A percentile compares a stretch with the other conserved stretches of the same genome.
Conservation (phyloP, 2,888 invertebrate genomes). For the Mesoligia furuncula region DNA sequence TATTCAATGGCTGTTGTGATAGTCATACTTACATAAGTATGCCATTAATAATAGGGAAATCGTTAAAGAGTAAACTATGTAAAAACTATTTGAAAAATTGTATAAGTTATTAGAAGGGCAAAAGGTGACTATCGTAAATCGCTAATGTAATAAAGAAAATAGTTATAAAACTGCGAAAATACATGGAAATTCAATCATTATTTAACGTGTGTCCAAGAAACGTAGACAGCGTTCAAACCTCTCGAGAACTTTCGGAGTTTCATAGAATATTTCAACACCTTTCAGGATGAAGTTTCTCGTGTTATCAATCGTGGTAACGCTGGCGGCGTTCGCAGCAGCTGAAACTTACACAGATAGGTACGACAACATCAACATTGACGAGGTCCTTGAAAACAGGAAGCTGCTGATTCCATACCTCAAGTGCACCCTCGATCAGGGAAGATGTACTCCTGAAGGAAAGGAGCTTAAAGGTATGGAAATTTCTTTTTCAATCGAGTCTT, state of each 20-base stretch:
- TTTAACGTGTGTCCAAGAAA: not conserved
- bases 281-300: conserved; percentile 74
- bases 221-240: conserved; percentile 1
- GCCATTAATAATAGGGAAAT: conserved; percentile 11
- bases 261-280: conserved; percentile 13
- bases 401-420: conserved; percentile 92
- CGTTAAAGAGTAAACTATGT: conserved; percentile 42
- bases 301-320: conserved; percentile 57
- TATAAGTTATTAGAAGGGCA: conserved; percentile 13
- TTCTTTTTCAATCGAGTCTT: not conserved
- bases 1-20: conserved; percentile 4
- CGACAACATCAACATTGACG: conserved; percentile 93
- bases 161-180: conserved; percentile 46
- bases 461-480: conserved; percentile 91
- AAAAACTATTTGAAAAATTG: conserved; percentile 37
- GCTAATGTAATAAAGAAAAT: conserved; percentile 33
- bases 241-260: not conserved
- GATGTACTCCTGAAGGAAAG: conserved; percentile 93
- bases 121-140: conserved; percentile 38
- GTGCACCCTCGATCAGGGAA: conserved; percentile 91
- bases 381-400: conserved; percentile 92
- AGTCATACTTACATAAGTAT: conserved; percentile 1
- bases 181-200: conserved; percentile 15
- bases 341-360: conserved; percentile 92
- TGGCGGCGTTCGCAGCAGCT: conserved; percentile 59